Percentiles rank a stretch among this genome's conserved stretches.
These are phyloP conservation scores for Limnephilus marmoratus DNA, from an alignment of 2,888 invertebrate genomes.

Conservation along the genomic window DNA sequence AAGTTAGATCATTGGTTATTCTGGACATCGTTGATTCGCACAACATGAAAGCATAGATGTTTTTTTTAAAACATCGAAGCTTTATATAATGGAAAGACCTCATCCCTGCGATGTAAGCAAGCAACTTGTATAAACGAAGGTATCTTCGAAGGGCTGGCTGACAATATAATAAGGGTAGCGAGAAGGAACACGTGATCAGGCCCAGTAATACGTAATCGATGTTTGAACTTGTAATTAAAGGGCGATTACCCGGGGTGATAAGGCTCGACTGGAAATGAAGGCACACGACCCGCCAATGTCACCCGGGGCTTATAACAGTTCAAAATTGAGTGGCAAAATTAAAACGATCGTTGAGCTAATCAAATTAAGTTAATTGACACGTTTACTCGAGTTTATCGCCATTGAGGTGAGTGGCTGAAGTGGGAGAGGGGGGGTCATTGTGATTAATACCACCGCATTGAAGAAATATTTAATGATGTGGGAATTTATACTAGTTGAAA, in stretches of 20 bases:
- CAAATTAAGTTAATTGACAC: neutral
- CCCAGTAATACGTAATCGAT: neutral
- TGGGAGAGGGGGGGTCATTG: neutral
- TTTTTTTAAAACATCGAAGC: neutral
- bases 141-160: neutral
- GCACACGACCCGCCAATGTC: neutral
- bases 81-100: neutral
- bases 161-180: neutral
- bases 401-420: neutral
- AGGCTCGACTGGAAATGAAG: neutral
- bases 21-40: too few relatives aligned
- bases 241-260: neutral
- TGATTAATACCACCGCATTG: neutral
- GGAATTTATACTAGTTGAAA: neutral
- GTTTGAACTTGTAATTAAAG: neutral
- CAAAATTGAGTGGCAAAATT: neutral
- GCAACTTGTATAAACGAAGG: neutral
- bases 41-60: too few relatives aligned
- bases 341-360: neutral
- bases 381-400: neutral
- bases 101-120: neutral
- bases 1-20: too few relatives aligned
- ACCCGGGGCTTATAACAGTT: neutral
- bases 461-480: neutral
- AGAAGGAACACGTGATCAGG: constrained; percentile 2